Percentiles rank a stretch among this genome's conserved stretches.
Evolutionary conservation across 2,888 invertebrate species (phyloP).

Genomic region (Melanostoma mellinum): DNA sequence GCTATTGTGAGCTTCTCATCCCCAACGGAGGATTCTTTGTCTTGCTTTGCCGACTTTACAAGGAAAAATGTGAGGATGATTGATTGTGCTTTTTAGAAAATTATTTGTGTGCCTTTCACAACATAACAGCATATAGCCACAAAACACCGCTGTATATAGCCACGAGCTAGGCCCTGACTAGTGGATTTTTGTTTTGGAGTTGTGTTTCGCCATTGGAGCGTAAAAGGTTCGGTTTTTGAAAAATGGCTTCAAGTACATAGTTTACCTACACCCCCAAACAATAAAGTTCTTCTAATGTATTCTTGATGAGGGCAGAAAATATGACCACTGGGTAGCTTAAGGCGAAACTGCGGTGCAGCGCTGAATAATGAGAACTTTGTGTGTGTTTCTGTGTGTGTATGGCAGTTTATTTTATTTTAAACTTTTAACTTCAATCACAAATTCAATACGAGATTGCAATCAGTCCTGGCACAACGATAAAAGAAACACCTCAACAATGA

Average conservation of each 20-base stretch:
- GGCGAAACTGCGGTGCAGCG: neutral
- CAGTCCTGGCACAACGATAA: too few relatives aligned
- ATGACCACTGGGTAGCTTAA: neutral
- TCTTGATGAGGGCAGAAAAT: conserved; percentile 18
- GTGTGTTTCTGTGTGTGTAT: too few relatives aligned
- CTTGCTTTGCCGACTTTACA: conserved; percentile 45
- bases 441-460: too few relatives aligned
- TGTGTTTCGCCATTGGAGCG: neutral
- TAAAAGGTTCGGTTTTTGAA: conserved; percentile 9
- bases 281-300: conserved; percentile 17
- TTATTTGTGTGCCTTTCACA: conserved; percentile 51
- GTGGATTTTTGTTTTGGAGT: conserved; percentile 18
- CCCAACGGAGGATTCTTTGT: conserved; percentile 12
- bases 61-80: conserved; percentile 58
- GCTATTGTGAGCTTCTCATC: neutral
- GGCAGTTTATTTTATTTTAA: too few relatives aligned
- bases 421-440: too few relatives aligned
- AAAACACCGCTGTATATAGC: conserved; percentile 1
- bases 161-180: neutral
- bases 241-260: conserved; percentile 15
- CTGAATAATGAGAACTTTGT: too few relatives aligned
- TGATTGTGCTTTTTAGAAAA: conserved; percentile 72
- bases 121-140: conserved; percentile 27
- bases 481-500: too few relatives aligned
- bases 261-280: neutral